A percentile compares a stretch with the other conserved stretches of the same genome.
Conservation (phyloP, 2,888 invertebrate species). For the Ellobium chinense region DNA sequence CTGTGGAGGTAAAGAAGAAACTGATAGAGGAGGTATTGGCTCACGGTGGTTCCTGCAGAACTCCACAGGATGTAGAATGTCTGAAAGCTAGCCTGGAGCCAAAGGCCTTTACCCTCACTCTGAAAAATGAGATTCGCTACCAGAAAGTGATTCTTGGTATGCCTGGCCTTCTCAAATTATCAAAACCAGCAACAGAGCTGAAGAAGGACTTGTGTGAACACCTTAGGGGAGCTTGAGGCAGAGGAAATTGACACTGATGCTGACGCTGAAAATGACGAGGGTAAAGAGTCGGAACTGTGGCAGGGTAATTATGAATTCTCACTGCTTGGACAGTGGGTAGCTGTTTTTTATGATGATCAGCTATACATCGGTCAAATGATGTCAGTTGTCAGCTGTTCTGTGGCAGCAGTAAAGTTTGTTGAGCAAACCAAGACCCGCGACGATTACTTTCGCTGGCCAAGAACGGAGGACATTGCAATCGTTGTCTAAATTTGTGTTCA, state of each 20-base stretch:
- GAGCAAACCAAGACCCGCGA: not conserved
- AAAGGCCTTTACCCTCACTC: not conserved
- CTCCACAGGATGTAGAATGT: not conserved
- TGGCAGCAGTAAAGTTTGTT: not conserved
- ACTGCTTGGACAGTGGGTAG: constrained; percentile 5
- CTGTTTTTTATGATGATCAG: constrained; percentile 22
- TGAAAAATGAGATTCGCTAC: not conserved
- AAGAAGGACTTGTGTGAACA: not conserved
- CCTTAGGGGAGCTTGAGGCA: not conserved
- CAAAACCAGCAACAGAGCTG: constrained; percentile 5
- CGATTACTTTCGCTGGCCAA: constrained; percentile 16
- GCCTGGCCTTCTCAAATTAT: not conserved
- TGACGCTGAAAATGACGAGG: not conserved
- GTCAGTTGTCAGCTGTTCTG: not conserved
- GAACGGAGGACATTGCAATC: constrained; percentile 8
- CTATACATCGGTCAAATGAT: constrained; percentile 5
- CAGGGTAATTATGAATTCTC: not conserved
- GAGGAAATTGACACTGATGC: not conserved
- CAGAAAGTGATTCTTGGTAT: constrained; percentile 4
- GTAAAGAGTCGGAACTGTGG: not conserved
- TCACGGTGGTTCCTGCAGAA: not conserved
- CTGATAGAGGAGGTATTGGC: not conserved
- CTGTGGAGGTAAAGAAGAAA: not conserved
- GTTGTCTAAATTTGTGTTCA: constrained; percentile 2
- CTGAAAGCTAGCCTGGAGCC: not conserved